Evolutionary conservation across 2,797 vertebrate genomes (phyloP).

Genomic region (Sebastolobus altivelis): DNA sequence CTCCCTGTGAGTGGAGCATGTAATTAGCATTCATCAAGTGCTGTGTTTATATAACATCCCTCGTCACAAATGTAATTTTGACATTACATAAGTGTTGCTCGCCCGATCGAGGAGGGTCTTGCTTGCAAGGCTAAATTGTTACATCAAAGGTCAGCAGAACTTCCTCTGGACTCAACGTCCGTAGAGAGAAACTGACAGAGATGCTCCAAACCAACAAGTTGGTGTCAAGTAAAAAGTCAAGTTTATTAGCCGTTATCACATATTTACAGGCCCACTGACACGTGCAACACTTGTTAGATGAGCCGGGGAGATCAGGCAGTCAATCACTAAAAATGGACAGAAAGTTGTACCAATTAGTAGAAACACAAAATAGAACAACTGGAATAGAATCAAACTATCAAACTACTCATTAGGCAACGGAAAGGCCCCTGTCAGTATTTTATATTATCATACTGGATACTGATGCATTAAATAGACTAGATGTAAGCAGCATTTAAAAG

Average conservation of each 20-base stretch:
- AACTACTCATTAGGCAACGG: not conserved
- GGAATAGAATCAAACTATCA: not conserved
- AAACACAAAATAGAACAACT: not conserved
- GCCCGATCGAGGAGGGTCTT: conserved; percentile 24
- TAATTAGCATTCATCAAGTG: conserved; percentile 81
- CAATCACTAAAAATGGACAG: not conserved
- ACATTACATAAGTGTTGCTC: conserved; percentile 54
- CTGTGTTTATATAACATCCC: conserved; percentile 67
- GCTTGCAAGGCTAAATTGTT: conserved; percentile 36
- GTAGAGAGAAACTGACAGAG: not conserved
- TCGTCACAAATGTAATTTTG: conserved; percentile 66
- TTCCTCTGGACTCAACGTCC: conserved; percentile 5
- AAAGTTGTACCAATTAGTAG: not conserved
- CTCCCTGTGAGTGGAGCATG: conserved; percentile 72
- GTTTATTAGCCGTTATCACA: not conserved
- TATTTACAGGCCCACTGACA: not conserved
- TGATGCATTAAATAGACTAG: not conserved
- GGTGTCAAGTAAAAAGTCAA: not conserved
- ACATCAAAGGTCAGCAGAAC: conserved; percentile 45
- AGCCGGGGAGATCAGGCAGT: too few species aligned
- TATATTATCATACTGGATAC: not conserved
- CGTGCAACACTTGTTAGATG: not conserved
- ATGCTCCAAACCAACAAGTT: conserved; percentile 9
- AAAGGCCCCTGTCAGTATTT: not conserved
- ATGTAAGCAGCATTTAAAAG: not conserved